Conservation (phyloP, 2,113 vertebrate genomes). For the Kryptolebias marmoratus region DNA sequence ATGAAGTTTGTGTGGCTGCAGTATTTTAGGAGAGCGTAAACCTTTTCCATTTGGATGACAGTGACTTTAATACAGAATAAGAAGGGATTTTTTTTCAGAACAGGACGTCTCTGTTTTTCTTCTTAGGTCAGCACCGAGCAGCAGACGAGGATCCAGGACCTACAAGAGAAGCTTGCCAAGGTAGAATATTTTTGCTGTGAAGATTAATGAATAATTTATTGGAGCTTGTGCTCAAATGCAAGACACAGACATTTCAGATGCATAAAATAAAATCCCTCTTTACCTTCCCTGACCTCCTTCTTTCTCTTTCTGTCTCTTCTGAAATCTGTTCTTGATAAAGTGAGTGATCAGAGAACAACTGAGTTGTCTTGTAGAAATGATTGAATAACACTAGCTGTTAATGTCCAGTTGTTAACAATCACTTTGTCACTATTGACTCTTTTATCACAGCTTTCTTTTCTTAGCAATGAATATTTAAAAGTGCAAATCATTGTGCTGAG, state of each 20-base stretch:
- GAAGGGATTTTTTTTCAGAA: background rate
- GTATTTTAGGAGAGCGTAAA: background rate
- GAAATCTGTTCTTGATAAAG: slow-evolving; percentile 19
- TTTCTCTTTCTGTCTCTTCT: slow-evolving; percentile 11
- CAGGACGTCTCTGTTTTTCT: background rate
- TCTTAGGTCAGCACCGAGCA: slow-evolving; percentile 91
- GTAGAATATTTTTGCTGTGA: slow-evolving; percentile 72
- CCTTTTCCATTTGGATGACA: background rate
- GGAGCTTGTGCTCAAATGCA: slow-evolving; percentile 30
- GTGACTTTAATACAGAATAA: background rate
- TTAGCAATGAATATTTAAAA: slow-evolving; percentile 31
- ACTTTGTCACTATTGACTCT: slow-evolving; percentile 39
- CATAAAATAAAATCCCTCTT: slow-evolving; percentile 7
- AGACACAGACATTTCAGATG: slow-evolving; percentile 30
- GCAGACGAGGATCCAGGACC: slow-evolving; percentile 92
- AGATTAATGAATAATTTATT: slow-evolving; percentile 55
- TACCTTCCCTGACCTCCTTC: slow-evolving; percentile 24
- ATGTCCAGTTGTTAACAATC: slow-evolving; percentile 13
- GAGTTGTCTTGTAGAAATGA: slow-evolving; percentile 18
- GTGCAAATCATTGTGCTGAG: slow-evolving; percentile 3
- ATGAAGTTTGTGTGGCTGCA: background rate
- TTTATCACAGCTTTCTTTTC: slow-evolving; percentile 24
- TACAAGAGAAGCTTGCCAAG: slow-evolving; percentile 96
- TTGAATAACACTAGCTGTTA: background rate
- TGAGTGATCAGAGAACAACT: slow-evolving; percentile 22